A percentile compares a stretch with the other conserved stretches of the same genome.
These are phyloP conservation scores for Eremophila alpestris DNA, from an alignment of 2,797 vertebrate species.

Conservation along the genomic window DNA sequence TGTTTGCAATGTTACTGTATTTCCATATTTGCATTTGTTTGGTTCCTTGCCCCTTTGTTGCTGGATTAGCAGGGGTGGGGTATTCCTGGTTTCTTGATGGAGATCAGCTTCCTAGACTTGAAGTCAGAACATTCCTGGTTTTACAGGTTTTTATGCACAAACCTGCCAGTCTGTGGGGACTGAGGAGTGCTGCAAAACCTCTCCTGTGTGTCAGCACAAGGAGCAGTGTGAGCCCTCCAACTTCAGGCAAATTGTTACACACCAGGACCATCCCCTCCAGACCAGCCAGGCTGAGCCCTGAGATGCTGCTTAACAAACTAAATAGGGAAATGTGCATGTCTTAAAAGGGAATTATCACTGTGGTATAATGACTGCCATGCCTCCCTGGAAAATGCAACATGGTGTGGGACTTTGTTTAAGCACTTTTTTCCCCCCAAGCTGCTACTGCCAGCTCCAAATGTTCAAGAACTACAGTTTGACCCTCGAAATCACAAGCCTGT, in stretches of 20 bases:
- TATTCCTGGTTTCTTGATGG: not conserved
- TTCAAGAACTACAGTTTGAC: constrained; percentile 40
- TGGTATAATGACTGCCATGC: not conserved
- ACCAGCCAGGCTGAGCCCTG: not conserved
- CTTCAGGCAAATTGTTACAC: not conserved
- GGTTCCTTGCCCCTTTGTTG: not conserved
- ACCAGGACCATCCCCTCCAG: not conserved
- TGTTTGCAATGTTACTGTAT: not conserved
- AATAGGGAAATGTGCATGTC: not conserved
- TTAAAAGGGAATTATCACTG: not conserved
- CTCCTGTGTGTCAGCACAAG: not conserved
- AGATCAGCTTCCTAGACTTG: not conserved
- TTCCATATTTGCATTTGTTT: not conserved
- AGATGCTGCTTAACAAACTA: not conserved
- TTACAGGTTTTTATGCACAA: not conserved
- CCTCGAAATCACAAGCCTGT: constrained; percentile 29
- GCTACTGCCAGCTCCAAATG: constrained; percentile 18
- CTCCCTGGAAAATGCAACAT: constrained; percentile 18
- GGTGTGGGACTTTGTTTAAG: constrained; percentile 2
- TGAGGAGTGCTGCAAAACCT: not conserved
- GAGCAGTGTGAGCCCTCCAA: not conserved
- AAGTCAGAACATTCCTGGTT: not conserved
- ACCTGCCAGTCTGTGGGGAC: not conserved
- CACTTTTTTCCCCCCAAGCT: not conserved
- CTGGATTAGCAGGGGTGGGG: not conserved